Percentiles rank a stretch among this genome's conserved stretches.
phyloP scores from a whole-genome alignment of 2,888 invertebrate genomes.

The Dimorphilus gyrociliatus region DNA sequence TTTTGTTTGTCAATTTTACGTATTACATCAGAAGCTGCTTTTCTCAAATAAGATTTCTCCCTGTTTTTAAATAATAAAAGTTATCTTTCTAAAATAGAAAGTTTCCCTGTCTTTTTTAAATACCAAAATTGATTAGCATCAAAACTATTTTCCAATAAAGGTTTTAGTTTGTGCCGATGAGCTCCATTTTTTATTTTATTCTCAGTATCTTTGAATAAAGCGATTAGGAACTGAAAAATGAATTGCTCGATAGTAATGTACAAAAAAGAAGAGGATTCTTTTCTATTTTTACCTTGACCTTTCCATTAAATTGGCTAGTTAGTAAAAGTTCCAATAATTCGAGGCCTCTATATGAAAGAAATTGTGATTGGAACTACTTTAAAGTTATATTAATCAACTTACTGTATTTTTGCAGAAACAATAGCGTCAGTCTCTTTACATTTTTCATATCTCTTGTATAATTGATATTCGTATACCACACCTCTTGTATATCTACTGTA shows the following conservation, averaged over 20 bases:
- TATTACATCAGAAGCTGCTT: no score
- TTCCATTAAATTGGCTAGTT: conserved; percentile 2
- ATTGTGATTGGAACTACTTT: not conserved
- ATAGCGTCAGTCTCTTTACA: conserved; percentile 3
- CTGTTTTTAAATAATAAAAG: no score
- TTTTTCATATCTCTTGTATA: conserved; percentile 1
- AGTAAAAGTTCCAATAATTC: conserved; percentile 3
- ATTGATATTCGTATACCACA: conserved; percentile 1
- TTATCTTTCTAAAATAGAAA: no score
- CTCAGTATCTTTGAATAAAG: conserved; percentile 3
- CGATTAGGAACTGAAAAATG: conserved; percentile 4
- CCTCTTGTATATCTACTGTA: not conserved
- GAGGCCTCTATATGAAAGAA: conserved; percentile 3
- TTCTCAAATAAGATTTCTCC: no score
- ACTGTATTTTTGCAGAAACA: conserved; percentile 3
- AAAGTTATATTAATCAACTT: not conserved
- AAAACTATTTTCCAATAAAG: conserved; percentile 1
- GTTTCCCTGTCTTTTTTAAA: no score
- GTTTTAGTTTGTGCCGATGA: not conserved
- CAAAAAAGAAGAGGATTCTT: not conserved
- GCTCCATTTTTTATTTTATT: not conserved
- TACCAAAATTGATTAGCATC: conserved; percentile 1
- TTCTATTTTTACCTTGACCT: conserved; percentile 2
- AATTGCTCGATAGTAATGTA: not conserved
- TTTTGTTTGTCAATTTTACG: no score